Percentiles rank a stretch among this genome's conserved stretches.
phyloP scores from a whole-genome alignment of 2,113 vertebrate genomes.

The Falco punctatus region DNA sequence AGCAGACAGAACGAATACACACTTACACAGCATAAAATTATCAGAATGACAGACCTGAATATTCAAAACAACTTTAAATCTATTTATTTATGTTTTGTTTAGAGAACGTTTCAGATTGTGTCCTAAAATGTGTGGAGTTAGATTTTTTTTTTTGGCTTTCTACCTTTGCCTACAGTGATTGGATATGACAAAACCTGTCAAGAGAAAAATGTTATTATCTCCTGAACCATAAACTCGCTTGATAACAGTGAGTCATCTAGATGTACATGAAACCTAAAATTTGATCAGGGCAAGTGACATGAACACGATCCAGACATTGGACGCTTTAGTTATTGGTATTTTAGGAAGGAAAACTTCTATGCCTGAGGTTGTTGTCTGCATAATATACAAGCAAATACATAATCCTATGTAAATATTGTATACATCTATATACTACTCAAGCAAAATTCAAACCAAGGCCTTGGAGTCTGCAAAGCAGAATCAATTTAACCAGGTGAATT shows the following conservation, averaged over 20 bases:
- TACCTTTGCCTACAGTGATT: neutral
- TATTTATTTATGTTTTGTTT: neutral
- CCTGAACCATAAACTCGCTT: neutral
- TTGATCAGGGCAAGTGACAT: neutral
- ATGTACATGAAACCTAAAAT: neutral
- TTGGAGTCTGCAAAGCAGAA: neutral
- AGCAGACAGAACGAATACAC: neutral
- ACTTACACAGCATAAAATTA: neutral
- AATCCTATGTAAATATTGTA: neutral
- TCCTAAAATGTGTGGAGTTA: neutral
- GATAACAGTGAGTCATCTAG: neutral
- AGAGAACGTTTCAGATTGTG: neutral
- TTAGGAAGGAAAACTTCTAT: neutral
- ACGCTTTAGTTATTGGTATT: neutral
- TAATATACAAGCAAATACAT: neutral
- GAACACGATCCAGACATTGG: neutral
- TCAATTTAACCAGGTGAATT: neutral
- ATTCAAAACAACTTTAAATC: neutral
- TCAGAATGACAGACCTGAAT: neutral
- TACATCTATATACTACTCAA: neutral
- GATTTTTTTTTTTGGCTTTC: neutral
- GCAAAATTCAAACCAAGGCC: neutral
- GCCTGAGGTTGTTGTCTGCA: neutral
- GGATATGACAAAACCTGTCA: neutral
- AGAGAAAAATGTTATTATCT: conserved; percentile 5